phyloP scores from a whole-genome alignment of 2,888 invertebrate species.

The Hecatera dysodea region DNA sequence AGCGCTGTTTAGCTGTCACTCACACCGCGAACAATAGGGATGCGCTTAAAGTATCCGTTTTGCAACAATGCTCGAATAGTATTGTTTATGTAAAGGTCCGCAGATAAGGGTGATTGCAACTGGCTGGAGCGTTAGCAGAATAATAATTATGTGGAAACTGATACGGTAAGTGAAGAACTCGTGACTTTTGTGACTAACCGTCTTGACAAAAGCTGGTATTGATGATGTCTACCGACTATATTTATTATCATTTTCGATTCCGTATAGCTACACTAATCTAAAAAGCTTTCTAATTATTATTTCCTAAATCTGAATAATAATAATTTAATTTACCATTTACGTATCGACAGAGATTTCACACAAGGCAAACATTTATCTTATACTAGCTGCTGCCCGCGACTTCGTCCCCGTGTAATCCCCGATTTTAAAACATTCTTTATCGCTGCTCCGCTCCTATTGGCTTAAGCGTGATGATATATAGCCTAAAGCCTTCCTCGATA shows the following conservation, averaged over 20 bases:
- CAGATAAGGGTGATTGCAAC: slow-evolving; percentile 82
- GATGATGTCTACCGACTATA: not conserved
- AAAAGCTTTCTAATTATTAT: not conserved
- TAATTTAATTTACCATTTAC: not conserved
- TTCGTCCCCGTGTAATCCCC: too few species aligned
- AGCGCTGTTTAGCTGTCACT: slow-evolving; percentile 81
- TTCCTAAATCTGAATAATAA: not conserved
- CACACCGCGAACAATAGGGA: slow-evolving; percentile 79
- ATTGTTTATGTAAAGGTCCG: slow-evolving; percentile 73
- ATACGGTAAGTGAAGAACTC: not conserved
- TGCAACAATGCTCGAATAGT: slow-evolving; percentile 75
- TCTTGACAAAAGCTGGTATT: not conserved
- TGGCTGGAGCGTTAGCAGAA: slow-evolving; percentile 73
- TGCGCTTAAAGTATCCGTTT: slow-evolving; percentile 78
- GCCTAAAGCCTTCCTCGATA: too few species aligned
- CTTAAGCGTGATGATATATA: too few species aligned
- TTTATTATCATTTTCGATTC: not conserved
- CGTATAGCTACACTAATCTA: not conserved
- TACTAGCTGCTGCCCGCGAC: too few species aligned
- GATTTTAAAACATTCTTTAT: too few species aligned
- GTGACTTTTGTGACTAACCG: not conserved
- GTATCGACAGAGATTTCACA: not conserved
- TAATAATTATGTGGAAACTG: slow-evolving; percentile 45
- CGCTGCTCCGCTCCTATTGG: too few species aligned
- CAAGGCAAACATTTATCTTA: too few species aligned